Evolutionary conservation across 2,797 vertebrate species (phyloP).

Genomic region (Stomatorhinus walkeri): DNA sequence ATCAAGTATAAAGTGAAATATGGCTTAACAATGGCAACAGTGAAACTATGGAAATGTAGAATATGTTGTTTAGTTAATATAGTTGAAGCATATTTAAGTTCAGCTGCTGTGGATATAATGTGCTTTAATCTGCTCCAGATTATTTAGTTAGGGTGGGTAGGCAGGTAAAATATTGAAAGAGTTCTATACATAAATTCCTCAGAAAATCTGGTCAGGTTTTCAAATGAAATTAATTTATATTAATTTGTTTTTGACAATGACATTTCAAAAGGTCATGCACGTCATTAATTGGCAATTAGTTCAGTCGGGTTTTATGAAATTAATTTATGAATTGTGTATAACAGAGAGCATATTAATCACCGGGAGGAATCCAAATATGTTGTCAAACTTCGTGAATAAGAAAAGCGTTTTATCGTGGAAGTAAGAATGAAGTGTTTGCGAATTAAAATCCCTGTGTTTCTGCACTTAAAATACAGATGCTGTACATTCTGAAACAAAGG

Average conservation of each 20-base stretch:
- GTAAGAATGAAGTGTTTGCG: background rate
- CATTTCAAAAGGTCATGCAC: slow-evolving; percentile 14
- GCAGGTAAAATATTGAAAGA: background rate
- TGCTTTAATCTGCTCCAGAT: background rate
- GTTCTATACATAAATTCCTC: background rate
- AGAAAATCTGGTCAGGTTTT: slow-evolving; percentile 7
- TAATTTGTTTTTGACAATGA: slow-evolving; percentile 18
- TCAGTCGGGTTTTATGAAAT: background rate
- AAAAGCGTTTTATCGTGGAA: background rate
- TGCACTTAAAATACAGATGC: background rate
- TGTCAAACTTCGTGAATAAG: background rate
- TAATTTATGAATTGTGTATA: background rate
- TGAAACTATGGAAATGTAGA: background rate
- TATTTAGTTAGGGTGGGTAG: background rate
- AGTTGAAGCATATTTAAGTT: background rate
- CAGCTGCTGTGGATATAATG: background rate
- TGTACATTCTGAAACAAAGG: background rate
- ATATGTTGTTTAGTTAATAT: background rate
- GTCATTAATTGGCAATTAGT: slow-evolving; percentile 9
- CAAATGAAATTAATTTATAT: slow-evolving; percentile 6
- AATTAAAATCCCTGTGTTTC: background rate
- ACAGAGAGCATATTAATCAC: background rate
- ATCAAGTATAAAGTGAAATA: background rate
- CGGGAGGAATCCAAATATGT: background rate
- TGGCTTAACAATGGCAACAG: background rate